Base-by-base conservation (phyloP, 1,140 invertebrate genomes). In the Cydia amplana region DNA sequence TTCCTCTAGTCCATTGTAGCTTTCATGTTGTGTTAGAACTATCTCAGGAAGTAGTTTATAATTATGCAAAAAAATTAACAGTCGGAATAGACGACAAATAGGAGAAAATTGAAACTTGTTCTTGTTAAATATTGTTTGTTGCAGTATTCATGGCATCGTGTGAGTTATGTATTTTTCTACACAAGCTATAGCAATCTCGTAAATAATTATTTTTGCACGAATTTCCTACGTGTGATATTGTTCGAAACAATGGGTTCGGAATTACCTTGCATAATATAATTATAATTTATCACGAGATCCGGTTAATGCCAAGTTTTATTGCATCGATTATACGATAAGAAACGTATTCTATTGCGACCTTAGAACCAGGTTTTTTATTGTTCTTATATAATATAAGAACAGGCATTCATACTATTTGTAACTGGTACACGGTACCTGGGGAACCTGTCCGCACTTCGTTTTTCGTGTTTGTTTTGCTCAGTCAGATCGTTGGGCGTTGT, bases 221-320 rank as follows among this genome's bases (percentile, higher is more conserved):
- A 60, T 60, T 60, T 60, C 55, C 23, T 20, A 1, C 20, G 55
- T 60, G 20, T 43, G 32, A 70, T 70, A 18, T 70, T 20, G 1
- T 36, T 36, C 18, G n/a, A 70, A 43, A 40, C 65, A 70, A 70
- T 36, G 36, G 55, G 7, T 36, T 18, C 9, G 12, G 32, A 70
- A 70, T 70, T 36, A 36, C 64, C 28, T n/a, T 36, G 28, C n/a
- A 40, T 70, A 40, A 18, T 36, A 40, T 20, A 18, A 70, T 51
- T 7, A 51, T 18, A 51, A 18, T 18, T 64, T 67, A 70, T 70
- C 65, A 36, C n/a, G 36, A 36, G 65, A 70, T 36, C 65, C 65
- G 65, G 65, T 36, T 36, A 70, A 70, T 70, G 28, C 65, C 65
- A 40, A 70, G 28, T 70, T 70, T 70, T 60, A 60, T 60, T 23